Evolutionary conservation across 2,113 vertebrate species (phyloP).

Genomic region (Mormyrus lacerda): DNA sequence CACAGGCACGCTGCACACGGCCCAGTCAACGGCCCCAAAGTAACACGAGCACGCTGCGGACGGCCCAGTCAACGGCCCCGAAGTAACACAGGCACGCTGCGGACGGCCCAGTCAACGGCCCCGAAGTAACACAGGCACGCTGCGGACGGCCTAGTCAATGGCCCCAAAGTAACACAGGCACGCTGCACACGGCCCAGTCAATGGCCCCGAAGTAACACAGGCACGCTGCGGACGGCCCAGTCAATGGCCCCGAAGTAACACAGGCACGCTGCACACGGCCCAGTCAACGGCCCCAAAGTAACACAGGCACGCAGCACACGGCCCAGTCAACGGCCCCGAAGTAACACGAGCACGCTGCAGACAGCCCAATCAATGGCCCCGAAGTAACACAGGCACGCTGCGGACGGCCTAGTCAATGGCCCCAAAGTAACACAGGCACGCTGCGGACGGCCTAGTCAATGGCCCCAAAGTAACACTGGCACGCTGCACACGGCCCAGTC

Average conservation of each 20-base stretch:
- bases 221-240: neutral
- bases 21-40: neutral
- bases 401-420: neutral
- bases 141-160: neutral
- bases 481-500: neutral
- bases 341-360: neutral
- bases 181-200: neutral
- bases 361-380: neutral
- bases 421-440: neutral
- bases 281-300: neutral
- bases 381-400: neutral
- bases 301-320: neutral
- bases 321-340: too few relatives aligned
- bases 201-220: neutral
- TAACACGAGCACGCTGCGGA: neutral
- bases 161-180: neutral
- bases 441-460: neutral
- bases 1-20: neutral
- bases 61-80: neutral
- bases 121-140: neutral
- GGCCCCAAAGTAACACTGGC: neutral
- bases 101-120: neutral
- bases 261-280: neutral
- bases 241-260: neutral
- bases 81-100: neutral